Evolutionary conservation across 2,888 invertebrate genomes (phyloP).

Genomic region (Criorhina ranunculi): DNA sequence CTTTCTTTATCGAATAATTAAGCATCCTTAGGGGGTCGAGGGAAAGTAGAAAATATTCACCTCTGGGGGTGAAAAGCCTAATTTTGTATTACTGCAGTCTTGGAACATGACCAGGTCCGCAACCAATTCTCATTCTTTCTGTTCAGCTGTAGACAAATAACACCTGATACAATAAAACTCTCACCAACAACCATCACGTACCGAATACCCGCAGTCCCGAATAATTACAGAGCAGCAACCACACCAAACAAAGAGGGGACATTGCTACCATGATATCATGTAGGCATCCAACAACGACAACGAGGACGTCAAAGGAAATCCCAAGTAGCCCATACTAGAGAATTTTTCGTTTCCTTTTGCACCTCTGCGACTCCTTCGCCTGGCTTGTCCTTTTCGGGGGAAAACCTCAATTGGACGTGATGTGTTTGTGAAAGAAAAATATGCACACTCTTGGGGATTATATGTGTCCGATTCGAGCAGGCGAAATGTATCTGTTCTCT

Average conservation of each 20-base stretch:
- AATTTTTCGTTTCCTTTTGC: constrained; percentile 49
- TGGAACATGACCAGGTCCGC: constrained; percentile 21
- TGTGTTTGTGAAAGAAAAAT: constrained; percentile 71
- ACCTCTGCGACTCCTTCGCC: constrained; percentile 8
- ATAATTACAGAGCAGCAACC: constrained; percentile 63
- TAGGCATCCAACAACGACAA: constrained; percentile 19
- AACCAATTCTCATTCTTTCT: background rate
- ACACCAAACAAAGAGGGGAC: constrained; percentile 17
- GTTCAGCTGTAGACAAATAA: constrained; percentile 46
- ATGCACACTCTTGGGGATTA: constrained; percentile 61
- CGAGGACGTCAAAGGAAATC: constrained; percentile 60
- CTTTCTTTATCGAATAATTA: constrained; percentile 63
- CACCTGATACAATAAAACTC: constrained; percentile 70
- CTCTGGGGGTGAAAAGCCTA: constrained; percentile 15
- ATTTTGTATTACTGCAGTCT: constrained; percentile 52
- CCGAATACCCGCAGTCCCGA: constrained; percentile 64
- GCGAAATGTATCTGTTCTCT: constrained; percentile 26
- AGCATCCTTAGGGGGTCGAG: constrained; percentile 23
- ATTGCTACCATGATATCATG: constrained; percentile 37
- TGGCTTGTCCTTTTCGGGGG: constrained; percentile 13
- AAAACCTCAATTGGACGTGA: constrained; percentile 72
- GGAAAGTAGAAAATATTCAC: constrained; percentile 8
- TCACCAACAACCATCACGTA: constrained; percentile 66
- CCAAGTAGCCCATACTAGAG: constrained; percentile 54
- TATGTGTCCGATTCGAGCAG: constrained; percentile 55